phyloP scores from a whole-genome alignment of 2,888 invertebrate species.

The Eucera pruinosa region DNA sequence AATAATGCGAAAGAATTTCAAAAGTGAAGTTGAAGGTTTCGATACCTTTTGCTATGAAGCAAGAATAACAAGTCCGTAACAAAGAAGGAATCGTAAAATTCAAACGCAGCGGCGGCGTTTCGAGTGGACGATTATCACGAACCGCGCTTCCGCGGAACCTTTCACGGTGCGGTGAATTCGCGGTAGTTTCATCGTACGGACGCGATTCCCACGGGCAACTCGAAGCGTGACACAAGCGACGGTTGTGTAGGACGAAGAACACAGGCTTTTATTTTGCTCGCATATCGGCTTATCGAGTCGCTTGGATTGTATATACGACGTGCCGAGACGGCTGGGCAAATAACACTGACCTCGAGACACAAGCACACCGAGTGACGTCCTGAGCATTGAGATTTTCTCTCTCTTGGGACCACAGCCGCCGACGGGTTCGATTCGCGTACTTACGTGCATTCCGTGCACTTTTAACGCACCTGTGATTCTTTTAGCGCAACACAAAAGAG shows the following conservation, averaged over 20 bases:
- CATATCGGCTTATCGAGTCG: slow-evolving; percentile 31
- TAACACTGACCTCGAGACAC: slow-evolving; percentile 59
- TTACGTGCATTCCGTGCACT: not conserved
- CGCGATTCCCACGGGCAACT: slow-evolving; percentile 46
- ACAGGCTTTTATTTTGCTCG: slow-evolving; percentile 18
- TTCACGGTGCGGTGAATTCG: slow-evolving; percentile 52
- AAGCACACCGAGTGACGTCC: slow-evolving; percentile 26
- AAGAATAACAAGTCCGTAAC: not conserved
- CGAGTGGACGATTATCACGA: slow-evolving; percentile 10
- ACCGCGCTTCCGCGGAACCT: slow-evolving; percentile 45
- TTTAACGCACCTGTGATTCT: not conserved
- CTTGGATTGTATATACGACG: slow-evolving; percentile 25
- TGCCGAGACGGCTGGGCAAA: slow-evolving; percentile 58
- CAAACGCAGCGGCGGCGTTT: slow-evolving; percentile 16
- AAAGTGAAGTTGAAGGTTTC: not conserved
- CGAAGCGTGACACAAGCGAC: not conserved
- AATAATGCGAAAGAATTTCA: no score
- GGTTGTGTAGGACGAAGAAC: not conserved
- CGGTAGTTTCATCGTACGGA: slow-evolving; percentile 18
- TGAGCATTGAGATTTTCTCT: slow-evolving; percentile 21
- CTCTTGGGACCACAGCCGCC: not conserved
- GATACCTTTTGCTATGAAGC: not conserved
- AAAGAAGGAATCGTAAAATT: slow-evolving; percentile 15
- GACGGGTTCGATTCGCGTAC: not conserved
- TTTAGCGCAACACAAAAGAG: slow-evolving; percentile 1